These are phyloP conservation scores for Anoura caudifer DNA, from an alignment of 2,113 vertebrate genomes.

Conservation along the genomic window DNA sequence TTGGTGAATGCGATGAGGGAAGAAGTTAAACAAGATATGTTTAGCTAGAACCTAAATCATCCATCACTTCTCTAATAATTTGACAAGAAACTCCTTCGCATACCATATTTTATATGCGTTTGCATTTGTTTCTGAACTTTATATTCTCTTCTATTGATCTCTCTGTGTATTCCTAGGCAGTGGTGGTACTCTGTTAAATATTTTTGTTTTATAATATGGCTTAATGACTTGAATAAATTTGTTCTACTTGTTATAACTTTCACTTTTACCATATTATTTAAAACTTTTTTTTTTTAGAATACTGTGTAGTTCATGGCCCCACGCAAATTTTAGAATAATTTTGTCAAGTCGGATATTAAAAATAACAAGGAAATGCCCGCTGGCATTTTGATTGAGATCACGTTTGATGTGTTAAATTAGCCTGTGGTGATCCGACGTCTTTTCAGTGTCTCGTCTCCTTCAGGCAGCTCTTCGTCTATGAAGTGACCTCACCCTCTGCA, in stretches of 20 bases:
- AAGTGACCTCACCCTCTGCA: neutral
- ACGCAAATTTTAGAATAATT: neutral
- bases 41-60: neutral
- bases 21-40: neutral
- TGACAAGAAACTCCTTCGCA: neutral
- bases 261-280: neutral
- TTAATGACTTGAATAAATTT: neutral
- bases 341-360: neutral
- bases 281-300: neutral
- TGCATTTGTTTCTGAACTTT: conserved; percentile 27
- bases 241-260: neutral
- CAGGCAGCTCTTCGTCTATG: neutral
- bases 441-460: neutral
- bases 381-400: neutral
- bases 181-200: neutral
- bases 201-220: neutral
- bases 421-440: neutral
- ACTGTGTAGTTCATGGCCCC: neutral
- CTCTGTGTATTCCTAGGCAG: neutral
- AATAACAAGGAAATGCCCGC: neutral
- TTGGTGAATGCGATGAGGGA: neutral
- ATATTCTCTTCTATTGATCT: neutral
- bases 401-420: neutral
- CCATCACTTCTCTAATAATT: neutral
- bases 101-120: neutral